Base-by-base conservation (phyloP, 2,888 invertebrate genomes). In the Nemoura dubitans region DNA sequence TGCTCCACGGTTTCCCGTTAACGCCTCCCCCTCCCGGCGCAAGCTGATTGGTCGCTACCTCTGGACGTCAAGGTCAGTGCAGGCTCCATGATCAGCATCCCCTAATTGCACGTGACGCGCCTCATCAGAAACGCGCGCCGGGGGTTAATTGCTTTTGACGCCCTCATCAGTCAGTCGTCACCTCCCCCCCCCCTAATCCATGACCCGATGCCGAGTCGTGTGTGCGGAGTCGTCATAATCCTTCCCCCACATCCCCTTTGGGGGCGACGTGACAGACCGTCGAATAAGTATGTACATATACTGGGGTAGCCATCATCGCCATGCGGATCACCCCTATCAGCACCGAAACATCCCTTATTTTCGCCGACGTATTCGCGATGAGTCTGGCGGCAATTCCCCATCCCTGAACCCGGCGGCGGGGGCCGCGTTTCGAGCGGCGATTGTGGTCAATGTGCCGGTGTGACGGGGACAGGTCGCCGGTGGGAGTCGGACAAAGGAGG, bases 141-240 rank as follows among this genome's bases (percentile, higher is more conserved):
- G 10, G 59, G 21, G 59, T 59, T 59, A 59, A 59, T 59, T 59
- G 59, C 6, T 59, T n/a, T 59, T 59, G 16, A 59, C 59, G 59
- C 59, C 59, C 59, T 59, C 59, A 59, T 59, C 59, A 59, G 59
- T 78, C 78, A 78, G 7, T 78, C 78, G 26, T 78, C 29, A 2
- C 77, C 77, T 14, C 77, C 77, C 77, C 77, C 77, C 77, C 77
- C 77, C 77, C 77, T 26, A 2, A 2, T 14, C 5, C 77, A 14
- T 16, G 3, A 7, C 21, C 36, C 3, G 5, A 10, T 6, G 5
- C 3, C 36, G 10, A 3, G 36, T 36, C 36, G 36, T 10, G 10
- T 3, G 5, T 10, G 59, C 16, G 6, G 59, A 59, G 59, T 59
- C 59, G 21, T 59, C 59, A 59, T 59, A 59, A 59, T 59, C 59